These are phyloP conservation scores for Hyaena hyaena DNA, from an alignment of 2,113 vertebrate species.

Conservation along the genomic window DNA sequence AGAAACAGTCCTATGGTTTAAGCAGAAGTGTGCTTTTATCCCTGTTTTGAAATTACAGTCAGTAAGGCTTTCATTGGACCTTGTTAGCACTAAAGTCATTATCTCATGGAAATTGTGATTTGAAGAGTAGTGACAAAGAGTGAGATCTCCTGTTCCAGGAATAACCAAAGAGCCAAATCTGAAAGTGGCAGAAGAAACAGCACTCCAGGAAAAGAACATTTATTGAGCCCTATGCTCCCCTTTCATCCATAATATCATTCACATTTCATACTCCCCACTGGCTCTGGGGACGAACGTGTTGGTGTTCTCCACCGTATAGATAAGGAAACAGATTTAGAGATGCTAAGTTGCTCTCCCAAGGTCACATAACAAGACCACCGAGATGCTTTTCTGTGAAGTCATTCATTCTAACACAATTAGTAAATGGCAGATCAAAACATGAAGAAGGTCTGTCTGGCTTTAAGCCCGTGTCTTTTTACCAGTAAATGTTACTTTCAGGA, in stretches of 20 bases:
- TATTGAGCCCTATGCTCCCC: not conserved
- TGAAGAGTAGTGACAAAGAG: not conserved
- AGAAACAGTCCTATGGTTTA: not conserved
- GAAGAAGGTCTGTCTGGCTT: not conserved
- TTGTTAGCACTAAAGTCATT: not conserved
- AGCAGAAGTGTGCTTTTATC: not conserved
- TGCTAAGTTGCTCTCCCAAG: not conserved
- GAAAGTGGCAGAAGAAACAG: not conserved
- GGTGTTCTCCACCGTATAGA: not conserved
- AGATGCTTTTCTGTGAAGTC: not conserved
- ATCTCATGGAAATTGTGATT: not conserved
- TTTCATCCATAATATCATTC: not conserved
- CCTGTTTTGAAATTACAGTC: not conserved
- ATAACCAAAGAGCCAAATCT: not conserved
- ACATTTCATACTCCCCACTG: not conserved
- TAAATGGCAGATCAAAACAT: not conserved
- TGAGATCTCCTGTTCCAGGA: not conserved
- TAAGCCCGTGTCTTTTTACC: not conserved
- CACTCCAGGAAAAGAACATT: not conserved
- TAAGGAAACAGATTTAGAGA: not conserved
- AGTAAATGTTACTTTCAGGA: not conserved
- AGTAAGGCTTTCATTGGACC: constrained; percentile 10
- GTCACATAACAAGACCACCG: not conserved
- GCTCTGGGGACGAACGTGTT: not conserved
- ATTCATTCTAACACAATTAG: not conserved